Percentiles rank a stretch among this genome's conserved stretches.
Conservation (phyloP, 2,797 vertebrate species). For the Sciaenops ocellatus region DNA sequence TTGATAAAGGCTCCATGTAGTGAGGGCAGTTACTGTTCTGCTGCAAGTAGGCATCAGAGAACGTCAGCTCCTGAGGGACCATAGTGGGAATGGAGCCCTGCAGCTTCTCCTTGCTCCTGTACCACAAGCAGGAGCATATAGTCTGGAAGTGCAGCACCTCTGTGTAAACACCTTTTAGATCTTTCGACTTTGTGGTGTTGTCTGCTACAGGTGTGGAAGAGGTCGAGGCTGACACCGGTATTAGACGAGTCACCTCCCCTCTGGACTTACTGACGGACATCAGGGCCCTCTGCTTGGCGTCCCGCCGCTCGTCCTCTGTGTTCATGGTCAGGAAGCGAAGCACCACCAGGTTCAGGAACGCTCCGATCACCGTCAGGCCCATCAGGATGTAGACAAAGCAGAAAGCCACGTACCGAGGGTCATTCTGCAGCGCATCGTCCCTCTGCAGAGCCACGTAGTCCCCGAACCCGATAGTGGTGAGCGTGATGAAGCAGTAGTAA, state of each 20-base stretch:
- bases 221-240: conserved; percentile 67
- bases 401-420: conserved; percentile 97
- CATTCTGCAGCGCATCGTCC: conserved; percentile 94
- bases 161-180: conserved; percentile 91
- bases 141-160: conserved; percentile 98
- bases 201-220: conserved; percentile 65
- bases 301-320: conserved; percentile 93
- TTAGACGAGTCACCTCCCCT: conserved; percentile 70
- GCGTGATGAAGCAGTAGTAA: conserved; percentile 99
- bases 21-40: conserved; percentile 85
- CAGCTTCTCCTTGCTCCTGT: conserved; percentile 94
- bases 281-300: conserved; percentile 91
- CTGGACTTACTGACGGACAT: conserved; percentile 80
- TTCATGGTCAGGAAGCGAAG: conserved; percentile 98
- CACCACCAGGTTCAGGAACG: conserved; percentile 98
- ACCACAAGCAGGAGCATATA: conserved; percentile 98
- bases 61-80: conserved; percentile 91
- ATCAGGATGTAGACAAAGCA: conserved; percentile 98
- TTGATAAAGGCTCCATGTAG: conserved; percentile 86
- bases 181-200: conserved; percentile 54
- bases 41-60: conserved; percentile 90
- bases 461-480: conserved; percentile 98
- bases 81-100: conserved; percentile 89
- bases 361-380: conserved; percentile 96
- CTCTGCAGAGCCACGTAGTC: conserved; percentile 98